Conservation (phyloP, 2,888 invertebrate genomes). For the Helicoverpa assulta region DNA sequence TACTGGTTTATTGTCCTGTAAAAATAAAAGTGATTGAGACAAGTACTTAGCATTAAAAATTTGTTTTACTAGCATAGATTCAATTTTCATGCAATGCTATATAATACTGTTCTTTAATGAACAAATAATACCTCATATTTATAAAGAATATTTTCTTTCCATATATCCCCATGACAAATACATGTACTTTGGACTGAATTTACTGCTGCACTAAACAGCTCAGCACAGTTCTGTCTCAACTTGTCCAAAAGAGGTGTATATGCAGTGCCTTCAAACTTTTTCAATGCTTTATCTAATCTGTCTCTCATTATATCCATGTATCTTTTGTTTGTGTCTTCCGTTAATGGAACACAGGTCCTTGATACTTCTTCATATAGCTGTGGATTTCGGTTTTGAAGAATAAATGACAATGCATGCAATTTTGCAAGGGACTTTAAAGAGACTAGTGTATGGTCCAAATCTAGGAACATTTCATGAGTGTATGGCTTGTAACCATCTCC, state of each 20-base stretch:
- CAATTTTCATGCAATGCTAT: no score
- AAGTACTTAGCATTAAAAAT: no score
- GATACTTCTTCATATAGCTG: conserved; percentile 69
- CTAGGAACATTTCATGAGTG: conserved; percentile 72
- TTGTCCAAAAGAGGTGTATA: conserved; percentile 71
- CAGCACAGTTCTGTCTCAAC: conserved; percentile 71
- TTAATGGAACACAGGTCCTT: conserved; percentile 76
- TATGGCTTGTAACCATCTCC: conserved; percentile 74
- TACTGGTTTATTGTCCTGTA: conserved; percentile 73
- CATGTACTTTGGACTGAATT: conserved; percentile 70
- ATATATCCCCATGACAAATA: conserved; percentile 85
- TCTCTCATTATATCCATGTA: conserved; percentile 79
- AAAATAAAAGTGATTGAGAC: conserved; percentile 35
- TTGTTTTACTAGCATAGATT: neutral
- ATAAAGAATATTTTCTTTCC: conserved; percentile 86
- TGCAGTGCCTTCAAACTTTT: conserved; percentile 71
- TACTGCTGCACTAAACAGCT: conserved; percentile 67
- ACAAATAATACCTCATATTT: conserved; percentile 76
- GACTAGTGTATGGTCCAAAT: conserved; percentile 75
- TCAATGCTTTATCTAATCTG: conserved; percentile 78
- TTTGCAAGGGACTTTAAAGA: conserved; percentile 78
- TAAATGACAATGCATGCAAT: conserved; percentile 82
- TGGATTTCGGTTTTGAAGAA: conserved; percentile 68
- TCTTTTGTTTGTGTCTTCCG: conserved; percentile 73
- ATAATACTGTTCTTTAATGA: neutral